Base-by-base conservation (phyloP, 2,113 vertebrate genomes). In the Marmota flaviventris region DNA sequence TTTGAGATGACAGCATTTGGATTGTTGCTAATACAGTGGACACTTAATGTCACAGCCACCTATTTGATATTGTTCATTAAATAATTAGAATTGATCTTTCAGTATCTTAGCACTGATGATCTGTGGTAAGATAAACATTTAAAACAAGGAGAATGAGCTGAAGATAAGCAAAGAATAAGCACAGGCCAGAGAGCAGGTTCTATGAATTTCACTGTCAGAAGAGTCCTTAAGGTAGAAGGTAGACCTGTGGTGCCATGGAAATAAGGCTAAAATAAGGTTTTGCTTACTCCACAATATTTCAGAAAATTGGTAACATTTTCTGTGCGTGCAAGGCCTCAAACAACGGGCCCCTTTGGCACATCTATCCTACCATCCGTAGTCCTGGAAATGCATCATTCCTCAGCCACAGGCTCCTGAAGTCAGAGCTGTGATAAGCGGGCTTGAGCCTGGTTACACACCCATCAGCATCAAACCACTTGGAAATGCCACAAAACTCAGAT, bases 201-300 rank as follows among this genome's bases (percentile, higher is more conserved):
- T 34, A 1, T 61, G 2, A 5, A 5, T 18, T 87, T 58, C 42
- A 18, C 14, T 5, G 5, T 22, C 8, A 51, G 22, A 45, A 72
- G 5, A 8, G 12, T 8, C 12, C 25, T 82, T 37, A 32, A 1
- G 12, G 8, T 1, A 20, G 0, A 10, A 16, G 14, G 4, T 39
- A 61, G 89, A 27, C 37, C 16, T 70, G 25, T 14, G 14, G 32
- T 27, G 2, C 25, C 16, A 0, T 42, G 14, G 32, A 78, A 39
- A 83, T 24, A 61, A 39, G 22, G 18, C n/a, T 3, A 53, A 84
- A 51, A 34, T 14, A 51, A 45, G 25, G 18, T 61, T 86, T n/a
- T 27, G n/a, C 8, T 53, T 73, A 61, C 67, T 79, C 39, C 0
- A 56, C 37, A 27, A 25, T 67, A 51, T 34, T 72, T 7, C 1